These are phyloP conservation scores for Pangasius mekongensis DNA, from an alignment of 2,797 vertebrate genomes.

Conservation along the genomic window DNA sequence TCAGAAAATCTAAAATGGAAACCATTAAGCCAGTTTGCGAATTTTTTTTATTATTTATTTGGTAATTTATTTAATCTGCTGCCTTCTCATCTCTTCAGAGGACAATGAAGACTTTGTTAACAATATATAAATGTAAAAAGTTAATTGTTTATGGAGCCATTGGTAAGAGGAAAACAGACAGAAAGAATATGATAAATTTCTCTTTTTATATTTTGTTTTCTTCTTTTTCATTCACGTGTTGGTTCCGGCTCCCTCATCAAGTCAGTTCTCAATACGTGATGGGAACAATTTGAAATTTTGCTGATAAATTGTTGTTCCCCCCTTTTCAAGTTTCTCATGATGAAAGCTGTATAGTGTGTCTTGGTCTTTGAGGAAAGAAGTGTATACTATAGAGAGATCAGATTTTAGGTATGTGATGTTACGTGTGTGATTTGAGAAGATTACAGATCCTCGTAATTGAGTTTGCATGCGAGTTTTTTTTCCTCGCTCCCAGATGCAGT, in stretches of 20 bases:
- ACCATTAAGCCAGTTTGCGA: background rate
- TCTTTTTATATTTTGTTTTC: too few relatives aligned
- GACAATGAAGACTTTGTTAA: background rate
- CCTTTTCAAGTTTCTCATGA: background rate
- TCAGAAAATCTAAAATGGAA: background rate
- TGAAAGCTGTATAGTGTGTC: background rate
- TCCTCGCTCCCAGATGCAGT: background rate
- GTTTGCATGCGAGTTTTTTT: background rate
- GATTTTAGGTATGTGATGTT: background rate
- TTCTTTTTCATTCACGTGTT: too few relatives aligned
- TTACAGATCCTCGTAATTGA: background rate
- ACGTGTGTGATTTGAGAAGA: background rate
- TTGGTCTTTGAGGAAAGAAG: background rate
- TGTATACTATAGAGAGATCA: background rate
- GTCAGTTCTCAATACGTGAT: too few relatives aligned
- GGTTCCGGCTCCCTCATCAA: too few relatives aligned
- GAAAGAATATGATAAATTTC: background rate
- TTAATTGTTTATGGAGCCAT: background rate
- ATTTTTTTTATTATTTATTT: background rate
- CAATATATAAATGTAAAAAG: background rate
- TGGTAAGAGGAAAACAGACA: background rate
- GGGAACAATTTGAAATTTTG: too few relatives aligned
- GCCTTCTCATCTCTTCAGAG: background rate
- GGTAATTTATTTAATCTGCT: background rate
- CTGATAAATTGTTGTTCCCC: too few relatives aligned